phyloP scores from a whole-genome alignment of 2,888 invertebrate genomes.

The Xylota sylvarum region DNA sequence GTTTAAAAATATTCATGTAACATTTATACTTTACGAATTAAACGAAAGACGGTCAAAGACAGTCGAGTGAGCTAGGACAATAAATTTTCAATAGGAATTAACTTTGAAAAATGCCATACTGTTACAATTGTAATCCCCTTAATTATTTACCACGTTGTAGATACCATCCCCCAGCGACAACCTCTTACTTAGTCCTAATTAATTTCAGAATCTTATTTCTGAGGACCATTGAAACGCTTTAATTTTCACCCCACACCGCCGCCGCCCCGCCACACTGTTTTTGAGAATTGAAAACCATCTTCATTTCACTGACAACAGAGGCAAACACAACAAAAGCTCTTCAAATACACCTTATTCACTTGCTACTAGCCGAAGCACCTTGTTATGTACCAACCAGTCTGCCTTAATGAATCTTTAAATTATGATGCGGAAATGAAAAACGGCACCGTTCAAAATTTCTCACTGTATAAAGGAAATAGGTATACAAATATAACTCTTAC shows the following conservation, averaged over 20 bases:
- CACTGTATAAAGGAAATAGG: slow-evolving; percentile 10
- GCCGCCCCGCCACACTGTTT: no score
- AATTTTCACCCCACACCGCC: slow-evolving; percentile 22
- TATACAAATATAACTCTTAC: slow-evolving; percentile 1
- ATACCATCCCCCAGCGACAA: not conserved
- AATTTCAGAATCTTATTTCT: slow-evolving; percentile 51
- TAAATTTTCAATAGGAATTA: not conserved
- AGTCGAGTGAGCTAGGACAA: no score
- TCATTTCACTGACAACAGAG: not conserved
- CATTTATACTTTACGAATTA: no score
- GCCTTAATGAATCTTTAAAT: slow-evolving; percentile 60
- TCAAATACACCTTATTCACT: not conserved
- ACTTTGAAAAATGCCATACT: not conserved
- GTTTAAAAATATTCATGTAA: no score
- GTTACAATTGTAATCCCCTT: not conserved
- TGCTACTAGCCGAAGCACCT: slow-evolving; percentile 39
- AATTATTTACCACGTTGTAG: slow-evolving; percentile 22
- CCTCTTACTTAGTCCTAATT: slow-evolving; percentile 38
- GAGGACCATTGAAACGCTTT: slow-evolving; percentile 38
- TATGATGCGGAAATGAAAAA: slow-evolving; percentile 56
- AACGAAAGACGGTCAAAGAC: no score
- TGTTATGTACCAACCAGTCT: slow-evolving; percentile 47
- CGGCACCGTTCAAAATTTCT: slow-evolving; percentile 19
- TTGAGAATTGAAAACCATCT: slow-evolving; percentile 16
- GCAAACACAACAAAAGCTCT: slow-evolving; percentile 14